Conservation (phyloP, 2,888 invertebrate species). For the Nematopogon swammerdamellus region DNA sequence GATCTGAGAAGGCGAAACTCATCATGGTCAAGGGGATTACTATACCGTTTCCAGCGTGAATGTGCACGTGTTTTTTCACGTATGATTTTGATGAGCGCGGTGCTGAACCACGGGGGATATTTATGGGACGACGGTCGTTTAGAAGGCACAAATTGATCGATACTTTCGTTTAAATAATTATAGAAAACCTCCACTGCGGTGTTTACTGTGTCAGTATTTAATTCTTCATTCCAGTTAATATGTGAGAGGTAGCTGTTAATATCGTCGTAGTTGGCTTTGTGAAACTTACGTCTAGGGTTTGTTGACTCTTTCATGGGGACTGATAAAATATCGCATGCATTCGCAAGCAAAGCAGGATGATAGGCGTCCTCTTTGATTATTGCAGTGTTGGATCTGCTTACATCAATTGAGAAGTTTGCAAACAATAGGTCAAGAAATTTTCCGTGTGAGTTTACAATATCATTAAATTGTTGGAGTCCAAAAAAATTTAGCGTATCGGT, state of each 20-base stretch:
- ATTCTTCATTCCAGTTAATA: not conserved
- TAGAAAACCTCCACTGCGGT: not conserved
- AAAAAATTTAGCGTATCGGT: not conserved
- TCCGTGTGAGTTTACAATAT: not conserved
- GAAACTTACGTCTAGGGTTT: not conserved
- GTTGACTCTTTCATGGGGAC: not conserved
- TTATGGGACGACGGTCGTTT: too few species aligned
- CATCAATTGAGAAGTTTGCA: not conserved
- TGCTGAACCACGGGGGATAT: constrained; percentile 1
- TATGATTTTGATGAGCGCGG: not conserved
- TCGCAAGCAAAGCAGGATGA: not conserved
- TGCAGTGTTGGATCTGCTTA: not conserved
- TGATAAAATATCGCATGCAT: not conserved
- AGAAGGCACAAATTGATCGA: not conserved
- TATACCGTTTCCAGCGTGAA: not conserved
- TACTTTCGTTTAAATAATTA: not conserved
- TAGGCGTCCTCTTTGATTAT: not conserved
- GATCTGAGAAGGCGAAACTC: not conserved
- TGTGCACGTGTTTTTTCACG: constrained; percentile 1
- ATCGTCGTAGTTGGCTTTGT: not conserved
- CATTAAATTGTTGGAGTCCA: not conserved
- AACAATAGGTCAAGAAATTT: not conserved
- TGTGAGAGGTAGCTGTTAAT: not conserved
- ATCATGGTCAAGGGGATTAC: constrained; percentile 1
- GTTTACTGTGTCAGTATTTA: not conserved